A percentile compares a stretch with the other conserved stretches of the same genome.
phyloP scores from a whole-genome alignment of 2,888 invertebrate species.

The Scaptomyza cyrtandrae region DNA sequence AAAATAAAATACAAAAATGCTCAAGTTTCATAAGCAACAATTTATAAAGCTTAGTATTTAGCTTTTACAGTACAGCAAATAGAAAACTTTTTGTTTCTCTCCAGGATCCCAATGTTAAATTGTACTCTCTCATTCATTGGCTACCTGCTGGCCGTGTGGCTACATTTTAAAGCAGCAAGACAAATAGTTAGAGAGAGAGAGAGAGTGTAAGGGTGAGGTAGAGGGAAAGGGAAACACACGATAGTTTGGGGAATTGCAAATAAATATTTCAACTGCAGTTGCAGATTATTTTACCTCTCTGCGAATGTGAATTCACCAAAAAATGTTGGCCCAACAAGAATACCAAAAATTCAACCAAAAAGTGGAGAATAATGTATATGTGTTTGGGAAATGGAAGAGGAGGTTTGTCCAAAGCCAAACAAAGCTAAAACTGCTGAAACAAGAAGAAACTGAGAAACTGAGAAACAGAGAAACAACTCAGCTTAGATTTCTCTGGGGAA shows the following conservation, averaged over 20 bases:
- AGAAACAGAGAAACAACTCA: slow-evolving; percentile 44
- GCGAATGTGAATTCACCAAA: slow-evolving; percentile 29
- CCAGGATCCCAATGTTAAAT: slow-evolving; percentile 4
- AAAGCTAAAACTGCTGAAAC: slow-evolving; percentile 59
- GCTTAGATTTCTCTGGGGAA: slow-evolving; percentile 72
- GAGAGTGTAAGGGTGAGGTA: too few species aligned
- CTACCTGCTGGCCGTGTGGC: slow-evolving; percentile 39
- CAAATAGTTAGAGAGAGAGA: background rate
- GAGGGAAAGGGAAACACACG: slow-evolving; percentile 36
- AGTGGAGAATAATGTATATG: slow-evolving; percentile 9
- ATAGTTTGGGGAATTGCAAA: slow-evolving; percentile 81
- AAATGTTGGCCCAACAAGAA: slow-evolving; percentile 38
- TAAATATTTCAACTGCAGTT: slow-evolving; percentile 81
- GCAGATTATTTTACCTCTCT: slow-evolving; percentile 73
- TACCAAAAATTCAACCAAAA: slow-evolving; percentile 5
- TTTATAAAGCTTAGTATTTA: slow-evolving; percentile 27
- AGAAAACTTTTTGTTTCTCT: slow-evolving; percentile 47
- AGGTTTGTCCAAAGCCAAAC: slow-evolving; percentile 27
- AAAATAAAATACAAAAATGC: background rate
- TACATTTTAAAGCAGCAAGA: slow-evolving; percentile 3
- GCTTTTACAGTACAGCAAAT: slow-evolving; percentile 39
- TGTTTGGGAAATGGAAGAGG: slow-evolving; percentile 17
- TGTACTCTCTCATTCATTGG: slow-evolving; percentile 15
- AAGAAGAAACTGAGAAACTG: slow-evolving; percentile 20
- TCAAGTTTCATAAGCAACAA: slow-evolving; percentile 17